Conservation (phyloP, 2,113 vertebrate genomes). For the Ptyas mucosa region DNA sequence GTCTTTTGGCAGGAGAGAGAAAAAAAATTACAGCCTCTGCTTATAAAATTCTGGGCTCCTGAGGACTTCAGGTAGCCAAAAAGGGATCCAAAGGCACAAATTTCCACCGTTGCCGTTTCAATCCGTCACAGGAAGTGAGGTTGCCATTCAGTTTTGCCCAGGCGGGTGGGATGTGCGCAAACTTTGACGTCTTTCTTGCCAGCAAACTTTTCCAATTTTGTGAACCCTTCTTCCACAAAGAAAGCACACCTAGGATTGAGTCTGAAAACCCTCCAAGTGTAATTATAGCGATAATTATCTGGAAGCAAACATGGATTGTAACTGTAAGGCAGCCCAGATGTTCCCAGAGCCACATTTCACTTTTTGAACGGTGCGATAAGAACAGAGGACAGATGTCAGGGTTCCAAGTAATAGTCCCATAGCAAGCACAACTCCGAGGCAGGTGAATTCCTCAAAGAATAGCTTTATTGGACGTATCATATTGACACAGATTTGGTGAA, state of each 20-base stretch:
- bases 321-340: no score
- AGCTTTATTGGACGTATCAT: no score
- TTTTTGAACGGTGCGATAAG: no score
- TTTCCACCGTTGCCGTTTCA: neutral
- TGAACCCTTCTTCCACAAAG: neutral
- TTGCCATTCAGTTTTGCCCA: neutral
- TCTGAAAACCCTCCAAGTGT: neutral
- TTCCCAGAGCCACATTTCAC: no score
- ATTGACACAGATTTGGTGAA: no score
- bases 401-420: no score
- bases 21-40: neutral
- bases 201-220: neutral
- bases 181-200: neutral
- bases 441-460: no score
- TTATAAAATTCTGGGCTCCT: neutral
- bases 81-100: neutral
- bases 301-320: neutral
- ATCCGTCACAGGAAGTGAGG: neutral
- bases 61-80: neutral
- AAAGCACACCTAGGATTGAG: neutral
- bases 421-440: no score
- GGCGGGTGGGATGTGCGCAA: neutral
- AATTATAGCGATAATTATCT: neutral
- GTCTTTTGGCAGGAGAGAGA: neutral
- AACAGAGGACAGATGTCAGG: no score